Evolutionary conservation across 2,113 vertebrate genomes (phyloP).

Genomic region (Anas platyrhynchos): DNA sequence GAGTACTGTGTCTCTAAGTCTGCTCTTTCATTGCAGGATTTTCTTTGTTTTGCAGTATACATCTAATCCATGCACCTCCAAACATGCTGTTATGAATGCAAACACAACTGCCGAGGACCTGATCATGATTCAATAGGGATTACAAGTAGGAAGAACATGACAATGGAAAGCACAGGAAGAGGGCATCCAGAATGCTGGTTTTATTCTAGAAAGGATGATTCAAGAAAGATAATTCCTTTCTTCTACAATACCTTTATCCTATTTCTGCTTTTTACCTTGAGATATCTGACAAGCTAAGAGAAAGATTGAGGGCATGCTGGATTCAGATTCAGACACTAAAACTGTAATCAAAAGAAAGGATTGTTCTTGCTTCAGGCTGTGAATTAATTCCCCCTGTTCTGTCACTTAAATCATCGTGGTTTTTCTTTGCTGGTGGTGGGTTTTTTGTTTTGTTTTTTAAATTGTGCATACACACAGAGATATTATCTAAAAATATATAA

Average conservation of each 20-base stretch:
- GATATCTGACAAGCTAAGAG: neutral
- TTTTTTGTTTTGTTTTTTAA: neutral
- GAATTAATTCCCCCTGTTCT: conserved; percentile 22
- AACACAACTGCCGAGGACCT: neutral
- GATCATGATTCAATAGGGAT: neutral
- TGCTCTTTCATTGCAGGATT: neutral
- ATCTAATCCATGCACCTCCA: neutral
- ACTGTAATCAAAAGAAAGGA: conserved; percentile 1
- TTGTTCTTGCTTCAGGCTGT: conserved; percentile 14
- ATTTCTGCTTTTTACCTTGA: neutral
- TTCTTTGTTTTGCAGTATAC: neutral
- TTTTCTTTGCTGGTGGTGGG: too few relatives aligned
- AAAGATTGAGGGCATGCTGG: neutral
- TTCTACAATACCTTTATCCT: neutral
- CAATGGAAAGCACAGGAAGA: neutral
- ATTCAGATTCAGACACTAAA: neutral
- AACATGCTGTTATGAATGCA: neutral
- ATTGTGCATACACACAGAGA: accelerated
- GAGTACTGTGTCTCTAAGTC: neutral
- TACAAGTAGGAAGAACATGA: neutral
- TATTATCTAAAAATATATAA: neutral
- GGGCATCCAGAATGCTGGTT: neutral
- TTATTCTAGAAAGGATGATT: neutral
- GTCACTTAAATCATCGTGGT: neutral
- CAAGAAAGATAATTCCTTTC: neutral